phyloP scores from a whole-genome alignment of 37 sponge, comb jelly and placozoan species.

The Mnemiopsis leidyi region DNA sequence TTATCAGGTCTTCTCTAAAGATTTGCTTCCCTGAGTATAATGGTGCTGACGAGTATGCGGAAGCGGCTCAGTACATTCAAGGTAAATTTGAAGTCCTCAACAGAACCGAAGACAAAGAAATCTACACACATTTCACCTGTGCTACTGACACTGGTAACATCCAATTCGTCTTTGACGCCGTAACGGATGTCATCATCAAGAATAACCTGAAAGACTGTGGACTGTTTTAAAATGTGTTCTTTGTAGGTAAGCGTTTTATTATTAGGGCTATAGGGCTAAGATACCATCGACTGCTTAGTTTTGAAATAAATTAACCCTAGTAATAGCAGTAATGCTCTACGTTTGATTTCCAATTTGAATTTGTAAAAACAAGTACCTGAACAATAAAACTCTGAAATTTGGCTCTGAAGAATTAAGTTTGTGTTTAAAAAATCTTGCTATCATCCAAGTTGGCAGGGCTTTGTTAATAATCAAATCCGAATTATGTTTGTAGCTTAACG shows the following conservation, averaged over 20 bases:
- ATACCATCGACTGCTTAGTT: slow-evolving; percentile 34
- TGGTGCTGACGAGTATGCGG: slow-evolving; percentile 73
- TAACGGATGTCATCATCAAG: slow-evolving; percentile 87
- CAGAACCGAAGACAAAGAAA: slow-evolving; percentile 72
- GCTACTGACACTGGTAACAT: slow-evolving; percentile 93
- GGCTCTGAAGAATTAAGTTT: not conserved
- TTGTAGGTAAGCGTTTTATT: slow-evolving; percentile 63
- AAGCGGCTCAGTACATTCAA: slow-evolving; percentile 76
- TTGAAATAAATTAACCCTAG: not conserved
- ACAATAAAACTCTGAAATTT: not conserved
- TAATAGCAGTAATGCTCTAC: not conserved
- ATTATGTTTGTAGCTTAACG: not conserved
- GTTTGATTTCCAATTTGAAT: not conserved
- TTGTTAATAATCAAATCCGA: not conserved
- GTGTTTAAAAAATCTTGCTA: not conserved
- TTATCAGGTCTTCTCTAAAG: slow-evolving; percentile 76
- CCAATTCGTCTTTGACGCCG: slow-evolving; percentile 86
- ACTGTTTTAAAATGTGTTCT: slow-evolving; percentile 68
- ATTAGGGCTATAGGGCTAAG: slow-evolving; percentile 64
- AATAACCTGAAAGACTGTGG: slow-evolving; percentile 83
- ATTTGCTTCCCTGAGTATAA: slow-evolving; percentile 87
- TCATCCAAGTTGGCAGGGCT: not conserved
- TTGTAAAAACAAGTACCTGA: not conserved
- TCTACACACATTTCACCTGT: slow-evolving; percentile 92
- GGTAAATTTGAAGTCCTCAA: slow-evolving; percentile 75